Conservation (phyloP, 2,888 invertebrate species). For the Callyntrura guangdongensis region DNA sequence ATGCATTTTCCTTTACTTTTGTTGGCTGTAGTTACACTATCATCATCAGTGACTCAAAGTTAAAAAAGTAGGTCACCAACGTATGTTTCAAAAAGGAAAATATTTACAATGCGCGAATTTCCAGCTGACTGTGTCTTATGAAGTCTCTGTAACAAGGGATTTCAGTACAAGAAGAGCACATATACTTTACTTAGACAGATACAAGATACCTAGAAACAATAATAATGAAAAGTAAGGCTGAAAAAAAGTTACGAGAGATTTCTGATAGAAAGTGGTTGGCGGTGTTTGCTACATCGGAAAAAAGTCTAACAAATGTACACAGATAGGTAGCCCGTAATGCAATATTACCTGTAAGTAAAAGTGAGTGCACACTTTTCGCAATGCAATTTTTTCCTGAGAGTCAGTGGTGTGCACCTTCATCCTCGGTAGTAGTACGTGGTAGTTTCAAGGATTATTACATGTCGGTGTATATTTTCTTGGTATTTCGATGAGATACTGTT, state of each 20-base stretch:
- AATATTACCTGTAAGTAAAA: background rate
- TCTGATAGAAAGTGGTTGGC: background rate
- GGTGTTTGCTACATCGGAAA: background rate
- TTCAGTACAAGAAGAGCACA: slow-evolving; percentile 33
- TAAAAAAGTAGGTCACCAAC: slow-evolving; percentile 69
- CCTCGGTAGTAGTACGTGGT: background rate
- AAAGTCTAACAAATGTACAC: slow-evolving; percentile 6
- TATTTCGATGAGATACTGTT: background rate
- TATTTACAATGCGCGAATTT: slow-evolving; percentile 71
- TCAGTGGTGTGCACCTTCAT: slow-evolving; percentile 39
- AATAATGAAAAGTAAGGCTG: background rate
- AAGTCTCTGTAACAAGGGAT: too few relatives aligned
- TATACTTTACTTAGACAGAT: background rate
- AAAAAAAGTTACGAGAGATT: background rate
- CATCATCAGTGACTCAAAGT: background rate
- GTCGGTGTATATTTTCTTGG: background rate
- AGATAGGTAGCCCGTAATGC: background rate
- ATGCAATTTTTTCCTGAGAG: slow-evolving; percentile 68
- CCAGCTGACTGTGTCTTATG: slow-evolving; percentile 57
- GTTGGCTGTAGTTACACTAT: background rate
- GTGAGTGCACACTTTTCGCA: slow-evolving; percentile 42
- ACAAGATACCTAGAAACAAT: background rate
- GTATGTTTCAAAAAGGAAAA: slow-evolving; percentile 50
- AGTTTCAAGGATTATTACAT: slow-evolving; percentile 8
- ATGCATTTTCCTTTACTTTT: slow-evolving; percentile 67